Conservation (phyloP, 1,140 invertebrate species). For the Drepana arcuata region DNA sequence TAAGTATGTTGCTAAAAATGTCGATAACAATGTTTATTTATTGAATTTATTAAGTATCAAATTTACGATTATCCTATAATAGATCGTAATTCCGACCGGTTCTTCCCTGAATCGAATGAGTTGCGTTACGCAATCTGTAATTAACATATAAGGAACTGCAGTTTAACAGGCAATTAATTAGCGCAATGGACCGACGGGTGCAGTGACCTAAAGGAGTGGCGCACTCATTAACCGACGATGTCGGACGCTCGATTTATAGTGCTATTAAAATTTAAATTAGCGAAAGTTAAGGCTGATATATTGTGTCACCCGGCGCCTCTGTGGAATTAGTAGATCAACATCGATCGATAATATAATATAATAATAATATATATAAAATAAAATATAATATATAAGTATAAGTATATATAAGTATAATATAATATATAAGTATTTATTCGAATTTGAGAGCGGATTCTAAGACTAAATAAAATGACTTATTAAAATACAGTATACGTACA, state of each 20-base stretch:
- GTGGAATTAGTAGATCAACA: neutral
- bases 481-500: too few relatives aligned
- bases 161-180: conserved; percentile 19
- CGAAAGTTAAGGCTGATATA: conserved; percentile 23
- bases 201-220: conserved; percentile 18
- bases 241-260: conserved; percentile 17
- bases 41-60: too few relatives aligned
- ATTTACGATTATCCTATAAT: too few relatives aligned
- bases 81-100: too few relatives aligned
- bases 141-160: conserved; percentile 15
- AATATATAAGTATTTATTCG: too few relatives aligned
- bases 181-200: conserved; percentile 15
- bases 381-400: too few relatives aligned
- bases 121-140: conserved; percentile 9
- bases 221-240: conserved; percentile 19
- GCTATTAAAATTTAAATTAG: conserved; percentile 36
- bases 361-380: neutral
- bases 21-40: too few relatives aligned
- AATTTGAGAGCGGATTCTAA: too few relatives aligned
- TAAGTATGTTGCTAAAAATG: too few relatives aligned
- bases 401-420: too few relatives aligned
- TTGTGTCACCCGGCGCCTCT: conserved; percentile 1
- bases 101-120: conserved; percentile 1
- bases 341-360: neutral
- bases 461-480: too few relatives aligned